Base-by-base conservation (phyloP, 2,797 vertebrate genomes). In the Gambusia yucatana region DNA sequence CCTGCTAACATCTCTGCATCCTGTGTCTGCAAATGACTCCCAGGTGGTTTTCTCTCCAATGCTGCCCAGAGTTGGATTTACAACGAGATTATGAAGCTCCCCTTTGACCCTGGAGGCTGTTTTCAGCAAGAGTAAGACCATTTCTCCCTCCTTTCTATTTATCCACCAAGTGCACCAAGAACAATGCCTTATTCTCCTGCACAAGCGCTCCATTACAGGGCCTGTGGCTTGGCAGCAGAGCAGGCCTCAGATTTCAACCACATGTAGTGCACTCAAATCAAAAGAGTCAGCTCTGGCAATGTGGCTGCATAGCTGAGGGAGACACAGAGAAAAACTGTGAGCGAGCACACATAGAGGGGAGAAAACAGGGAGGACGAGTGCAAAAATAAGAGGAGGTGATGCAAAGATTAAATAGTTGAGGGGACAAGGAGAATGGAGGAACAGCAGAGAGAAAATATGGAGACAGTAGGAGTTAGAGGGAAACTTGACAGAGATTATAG, bases 171-270 rank as follows among this genome's bases (percentile, higher is more conserved):
- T 90, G 86, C 95, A 84, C 87, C 91, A 88, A 89, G 96, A 97
- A 97, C 97, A 98, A 98, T 96, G 95, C 93, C 93, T 96, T 95
- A 93, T 96, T 97, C 96, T 97, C 95, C 92, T 94, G 87, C 93
- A 94, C 96, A 96, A 96, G 95, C 87, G 89, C 93, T 96, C 85
- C 90, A 94, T 96, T 97, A 96, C 96, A 77, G 95, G 95, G 92
- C 94, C 95, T 97, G 96, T 91, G 97, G 97, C 96, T 98, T 98
- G 97, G 97, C 97, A 97, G 95, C 75, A 90, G 87, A 76, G 92
- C 83, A 47, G 84, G 92, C 96, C 95, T 98, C 97, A 95, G 95
- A 97, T 98, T 98, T 98, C 97, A 97, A 97, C 97, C 98, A 98
- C 97, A 98, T 98, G 97, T 96, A 96, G 96, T 95, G 93, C 22